Evolutionary conservation across 2,888 invertebrate genomes (phyloP), one percentile per base, ranked within the genome.

Genomic region (Nemapogon koenigi): DNA sequence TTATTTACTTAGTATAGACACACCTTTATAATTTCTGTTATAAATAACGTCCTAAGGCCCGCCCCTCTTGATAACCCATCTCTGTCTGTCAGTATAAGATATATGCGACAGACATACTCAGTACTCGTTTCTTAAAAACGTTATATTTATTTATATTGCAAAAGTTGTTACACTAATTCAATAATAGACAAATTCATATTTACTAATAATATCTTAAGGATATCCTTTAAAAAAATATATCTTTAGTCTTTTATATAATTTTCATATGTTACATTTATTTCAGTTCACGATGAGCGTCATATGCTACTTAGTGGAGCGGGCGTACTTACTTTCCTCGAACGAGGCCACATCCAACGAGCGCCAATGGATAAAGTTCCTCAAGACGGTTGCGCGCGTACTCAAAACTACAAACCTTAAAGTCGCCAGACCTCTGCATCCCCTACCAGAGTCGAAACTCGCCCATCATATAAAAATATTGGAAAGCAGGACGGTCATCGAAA

Each of bases 341-440:
- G 75, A 75, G 40, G 68, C 75, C 11, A 71, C 71, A 0, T 58
- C 72, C 2, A 70, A 64, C 56, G 78, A 76, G 41, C 52, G 75
- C 0, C 76, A 76, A 39, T 84, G 83, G 83, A 75, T 64, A 7
- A 75, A 75, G 43, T 84, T 83, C 60, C 64, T 84, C 3, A 67
- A 72, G 41, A 73, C 71, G 1, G 57, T 83, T 35, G 75, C 81
- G 0, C 58, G 83, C 18, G 70, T 79, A 0, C 50, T 80, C 1
- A 72, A 72, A 37, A 62, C 60, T 44, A 66, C 72, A 0, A 55
- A 49, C 0, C 38, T 72, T 0, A 53, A 46, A 2, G 65, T 75
- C 0, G 69, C 71, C 0, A 59, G 54, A 8, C 75, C 78, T 0
- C 17, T 57, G 0, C 47, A 57, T 1, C 62, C 64, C 0, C 38